phyloP scores from a whole-genome alignment of 2,113 vertebrate genomes.

The Chaetodon auriga region DNA sequence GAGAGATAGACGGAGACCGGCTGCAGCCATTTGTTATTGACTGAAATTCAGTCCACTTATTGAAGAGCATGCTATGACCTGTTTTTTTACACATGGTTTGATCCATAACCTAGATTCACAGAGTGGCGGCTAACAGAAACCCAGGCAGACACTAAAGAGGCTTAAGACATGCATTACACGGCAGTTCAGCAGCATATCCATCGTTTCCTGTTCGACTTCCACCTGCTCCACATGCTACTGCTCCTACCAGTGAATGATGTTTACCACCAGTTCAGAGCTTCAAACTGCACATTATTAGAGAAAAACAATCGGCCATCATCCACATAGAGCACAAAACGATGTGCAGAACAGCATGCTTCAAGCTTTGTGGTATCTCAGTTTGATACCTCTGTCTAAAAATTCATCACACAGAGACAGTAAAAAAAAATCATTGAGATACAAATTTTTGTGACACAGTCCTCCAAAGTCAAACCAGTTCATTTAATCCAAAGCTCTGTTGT shows the following conservation, averaged over 20 bases:
- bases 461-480: neutral
- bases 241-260: neutral
- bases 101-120: conserved; percentile 65
- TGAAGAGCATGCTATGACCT: conserved; percentile 54
- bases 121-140: conserved; percentile 26
- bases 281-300: too few species aligned
- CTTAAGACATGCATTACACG: conserved; percentile 61
- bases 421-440: neutral
- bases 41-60: conserved; percentile 63
- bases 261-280: neutral
- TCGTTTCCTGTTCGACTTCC: conserved; percentile 21
- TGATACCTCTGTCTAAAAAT: neutral
- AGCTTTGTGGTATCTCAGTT: neutral
- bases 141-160: conserved; percentile 57
- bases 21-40: conserved; percentile 50
- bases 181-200: conserved; percentile 23
- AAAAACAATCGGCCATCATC: neutral
- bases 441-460: neutral
- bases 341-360: neutral
- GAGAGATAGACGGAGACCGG: neutral
- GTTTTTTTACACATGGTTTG: conserved; percentile 63
- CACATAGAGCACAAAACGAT: neutral
- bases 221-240: neutral
- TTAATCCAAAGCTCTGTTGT: neutral
- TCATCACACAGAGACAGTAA: too few species aligned